These are phyloP conservation scores for Gymnodraco acuticeps DNA, from an alignment of 2,797 vertebrate species.

Conservation along the genomic window DNA sequence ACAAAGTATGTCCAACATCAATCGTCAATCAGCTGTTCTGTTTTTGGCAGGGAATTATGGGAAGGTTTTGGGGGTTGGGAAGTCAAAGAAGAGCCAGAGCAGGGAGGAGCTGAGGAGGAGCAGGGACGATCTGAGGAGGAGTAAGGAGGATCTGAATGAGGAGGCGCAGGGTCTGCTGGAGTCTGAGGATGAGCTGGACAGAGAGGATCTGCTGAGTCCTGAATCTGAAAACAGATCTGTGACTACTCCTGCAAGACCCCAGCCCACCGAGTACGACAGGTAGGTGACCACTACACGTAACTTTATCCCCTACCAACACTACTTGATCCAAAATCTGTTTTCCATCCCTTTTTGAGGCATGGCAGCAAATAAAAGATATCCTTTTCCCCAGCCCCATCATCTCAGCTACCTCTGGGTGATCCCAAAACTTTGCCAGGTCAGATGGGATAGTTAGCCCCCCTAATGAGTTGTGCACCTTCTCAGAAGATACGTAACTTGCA, in stretches of 20 bases:
- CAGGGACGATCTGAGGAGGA: conserved; percentile 79
- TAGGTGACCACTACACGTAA: conserved; percentile 52
- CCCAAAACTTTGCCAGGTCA: background rate
- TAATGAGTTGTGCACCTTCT: background rate
- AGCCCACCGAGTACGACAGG: conserved; percentile 89
- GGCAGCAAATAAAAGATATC: background rate
- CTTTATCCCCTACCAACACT: background rate
- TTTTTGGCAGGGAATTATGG: conserved; percentile 88
- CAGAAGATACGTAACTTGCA: background rate
- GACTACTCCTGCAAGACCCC: conserved; percentile 80
- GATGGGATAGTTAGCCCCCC: background rate
- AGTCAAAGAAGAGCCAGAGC: conserved; percentile 75
- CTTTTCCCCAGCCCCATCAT: background rate
- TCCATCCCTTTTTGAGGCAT: rapidly evolving
- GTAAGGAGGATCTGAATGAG: conserved; percentile 71
- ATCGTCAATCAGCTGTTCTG: background rate
- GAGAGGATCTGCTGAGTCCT: conserved; percentile 68
- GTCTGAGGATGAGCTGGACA: conserved; percentile 77
- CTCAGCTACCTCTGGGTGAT: background rate
- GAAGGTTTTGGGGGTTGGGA: conserved; percentile 84
- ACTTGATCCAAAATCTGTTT: background rate
- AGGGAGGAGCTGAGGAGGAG: conserved; percentile 67
- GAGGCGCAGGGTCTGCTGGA: conserved; percentile 79
- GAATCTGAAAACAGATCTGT: conserved; percentile 83
- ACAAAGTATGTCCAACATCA: background rate